Base-by-base conservation (phyloP, 2,797 vertebrate species). In the Balearica regulorum region DNA sequence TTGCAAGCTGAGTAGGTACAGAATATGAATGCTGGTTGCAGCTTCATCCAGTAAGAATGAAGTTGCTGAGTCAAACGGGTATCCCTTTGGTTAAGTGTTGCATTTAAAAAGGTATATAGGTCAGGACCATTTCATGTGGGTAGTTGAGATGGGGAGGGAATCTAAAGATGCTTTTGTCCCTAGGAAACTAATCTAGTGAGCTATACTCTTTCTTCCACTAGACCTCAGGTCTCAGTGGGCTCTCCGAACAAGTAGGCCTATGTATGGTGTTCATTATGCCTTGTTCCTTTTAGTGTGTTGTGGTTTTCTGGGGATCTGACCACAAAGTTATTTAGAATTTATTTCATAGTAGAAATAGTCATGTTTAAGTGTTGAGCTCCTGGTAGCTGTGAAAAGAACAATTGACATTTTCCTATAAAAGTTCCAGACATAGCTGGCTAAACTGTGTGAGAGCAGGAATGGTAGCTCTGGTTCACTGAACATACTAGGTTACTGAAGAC, bases 351-450 rank as follows among this genome's bases (percentile, higher is more conserved):
- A 78, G 83, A 69, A 89, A 17, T 29, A 73, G 57, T 22, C 6
- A 4, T 25, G 19, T 62, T 76, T 26, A 44, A 78, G 39, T 41
- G 19, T 57, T 79, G 46, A 76, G 51, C 31, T 87, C 14, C 48
- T 93, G n/a, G 57, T 93, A 48, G 89, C 57, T 85, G 35, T 49
- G 84, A 87, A 70, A 44, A 90, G 81, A 93, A 77, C 80, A 87
- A 83, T 43, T 83, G 35, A 20, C 3, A 6, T 79, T 89, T 21
- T 86, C 16, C 31, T 70, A 4, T 83, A 37, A 55, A 83, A 91
- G 55, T 82, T 90, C 41, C 69, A 58, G 55, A 3, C 48, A 33
- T 70, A 85, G 75, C 44, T 73, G 54, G 57, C 68, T 77, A 8
- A 84, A 33, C 29, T 53, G 31, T 28, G 8, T 9, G 35, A 37